Base-by-base conservation (phyloP, 35 echinoderm and acorn worm genomes). In the Lytechinus pictus region DNA sequence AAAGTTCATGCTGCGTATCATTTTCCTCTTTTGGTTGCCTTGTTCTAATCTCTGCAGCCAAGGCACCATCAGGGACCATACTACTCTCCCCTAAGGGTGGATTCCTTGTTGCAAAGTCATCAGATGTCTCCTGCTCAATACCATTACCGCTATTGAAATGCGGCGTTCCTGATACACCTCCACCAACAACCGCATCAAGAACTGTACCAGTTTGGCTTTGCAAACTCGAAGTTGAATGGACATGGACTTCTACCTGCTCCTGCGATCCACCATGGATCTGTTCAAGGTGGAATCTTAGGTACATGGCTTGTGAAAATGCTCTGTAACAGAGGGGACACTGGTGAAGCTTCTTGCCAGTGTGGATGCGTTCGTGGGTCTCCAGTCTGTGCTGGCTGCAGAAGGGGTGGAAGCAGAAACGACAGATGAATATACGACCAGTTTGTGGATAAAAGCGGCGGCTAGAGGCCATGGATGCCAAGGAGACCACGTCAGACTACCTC, bases 341-440 rank as follows among this genome's bases (percentile, higher is more conserved):
- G 52, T 93, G 54, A 16, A 16, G 53, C 92, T 57, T 54, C 9
- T 54, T 54, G 13, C 92, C 92, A 11, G 92, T 28, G 54, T 93
- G 92, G n/a, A 93, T 93, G 92, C 55, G 92, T 44, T 95, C 87
- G 54, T 95, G 95, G 53, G 87, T 56, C 33, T 54, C 86, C 16
- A 95, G 52, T 52, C 72, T 52, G 86, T 95, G 86, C 86, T 95
- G 95, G n/a, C 86, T 95, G 27, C 53, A 28, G 86, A 95, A 95
- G 7, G 72, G 79, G 44, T 95, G 95, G 61, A 52, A 16, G 33
- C 95, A 95, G 92, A 93, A 93, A 4, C 16, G 10, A 27, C 92
- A 93, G 54, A 16, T 57, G 53, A 93, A 93, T 12, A 90, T 28
- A 33, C 9, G 88, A 90, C 7, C 28, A 28, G 28, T 52, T 28